Conservation (phyloP, 2,888 invertebrate species). For the Tortrix viridana region DNA sequence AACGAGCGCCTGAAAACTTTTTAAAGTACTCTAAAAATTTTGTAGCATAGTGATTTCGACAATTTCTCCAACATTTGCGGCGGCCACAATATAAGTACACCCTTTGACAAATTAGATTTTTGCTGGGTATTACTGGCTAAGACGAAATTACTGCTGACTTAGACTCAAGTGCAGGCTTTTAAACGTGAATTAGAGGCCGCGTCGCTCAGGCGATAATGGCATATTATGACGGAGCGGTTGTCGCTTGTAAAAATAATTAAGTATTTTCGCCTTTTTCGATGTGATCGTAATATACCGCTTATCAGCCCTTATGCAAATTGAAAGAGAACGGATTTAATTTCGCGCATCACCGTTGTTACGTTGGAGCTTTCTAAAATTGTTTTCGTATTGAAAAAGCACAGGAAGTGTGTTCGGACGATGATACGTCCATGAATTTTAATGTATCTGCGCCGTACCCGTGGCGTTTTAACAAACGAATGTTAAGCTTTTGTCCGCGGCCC, state of each 20-base stretch:
- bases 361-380: conserved; percentile 30
- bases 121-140: conserved; percentile 77
- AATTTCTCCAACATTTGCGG: conserved; percentile 51
- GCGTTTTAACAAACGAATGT: conserved; percentile 38
- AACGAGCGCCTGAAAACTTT: conserved; percentile 5
- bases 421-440: conserved; percentile 38
- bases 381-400: conserved; percentile 31
- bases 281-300: conserved; percentile 27
- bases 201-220: conserved; percentile 78
- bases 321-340: conserved; percentile 30
- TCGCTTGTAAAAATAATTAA: conserved; percentile 72
- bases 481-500: conserved; percentile 36
- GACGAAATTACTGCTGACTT: conserved; percentile 81
- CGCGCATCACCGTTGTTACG: conserved; percentile 28
- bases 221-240: conserved; percentile 79
- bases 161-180: conserved; percentile 83
- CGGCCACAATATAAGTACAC: conserved; percentile 59
- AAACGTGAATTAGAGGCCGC: conserved; percentile 79
- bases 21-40: conserved; percentile 25
- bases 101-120: conserved; percentile 83
- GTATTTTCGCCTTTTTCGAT: conserved; percentile 58
- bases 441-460: conserved; percentile 27
- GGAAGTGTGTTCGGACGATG: conserved; percentile 34
- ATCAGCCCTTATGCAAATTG: conserved; percentile 28
- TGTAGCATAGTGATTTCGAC: conserved; percentile 39